Conservation (phyloP, 1,140 invertebrate species). For the Battus philenor region DNA sequence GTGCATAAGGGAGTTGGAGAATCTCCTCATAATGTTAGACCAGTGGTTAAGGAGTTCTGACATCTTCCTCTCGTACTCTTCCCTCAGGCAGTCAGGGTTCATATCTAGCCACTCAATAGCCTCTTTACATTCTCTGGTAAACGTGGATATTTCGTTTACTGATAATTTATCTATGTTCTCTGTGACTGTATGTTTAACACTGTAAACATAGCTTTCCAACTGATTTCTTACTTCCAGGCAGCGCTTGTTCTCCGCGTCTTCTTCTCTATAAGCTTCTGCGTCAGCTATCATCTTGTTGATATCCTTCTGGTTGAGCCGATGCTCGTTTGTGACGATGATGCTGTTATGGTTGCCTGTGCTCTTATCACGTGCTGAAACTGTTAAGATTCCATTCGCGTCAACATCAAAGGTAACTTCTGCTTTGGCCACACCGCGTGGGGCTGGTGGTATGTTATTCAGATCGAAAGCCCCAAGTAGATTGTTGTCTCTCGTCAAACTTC, state of each 20-base stretch:
- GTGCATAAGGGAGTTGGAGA: constrained; percentile 34
- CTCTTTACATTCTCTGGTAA: constrained; percentile 73
- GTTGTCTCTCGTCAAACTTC: constrained; percentile 48
- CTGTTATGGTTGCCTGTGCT: constrained; percentile 62
- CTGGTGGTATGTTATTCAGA: constrained; percentile 45
- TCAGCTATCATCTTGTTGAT: constrained; percentile 78
- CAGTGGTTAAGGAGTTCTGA: constrained; percentile 76
- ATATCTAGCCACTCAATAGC: constrained; percentile 80
- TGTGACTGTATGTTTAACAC: constrained; percentile 78
- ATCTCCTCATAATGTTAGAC: constrained; percentile 68
- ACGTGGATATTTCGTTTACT: constrained; percentile 53
- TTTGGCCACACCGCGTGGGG: constrained; percentile 43
- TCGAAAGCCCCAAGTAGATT: constrained; percentile 50
- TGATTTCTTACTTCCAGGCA: constrained; percentile 81
- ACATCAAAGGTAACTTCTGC: constrained; percentile 52
- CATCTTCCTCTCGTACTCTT: constrained; percentile 78
- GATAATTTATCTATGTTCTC: constrained; percentile 54
- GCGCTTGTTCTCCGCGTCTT: constrained; percentile 73
- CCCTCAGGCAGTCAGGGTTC: constrained; percentile 78
- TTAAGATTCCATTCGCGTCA: constrained; percentile 53
- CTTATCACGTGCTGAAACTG: constrained; percentile 74
- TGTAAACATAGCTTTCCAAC: constrained; percentile 85
- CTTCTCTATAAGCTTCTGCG: constrained; percentile 76
- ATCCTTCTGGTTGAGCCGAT: constrained; percentile 60
- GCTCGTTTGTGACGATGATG: constrained; percentile 72